phyloP scores from a whole-genome alignment of 2,888 invertebrate species.

The Drosophila multiciliata region DNA sequence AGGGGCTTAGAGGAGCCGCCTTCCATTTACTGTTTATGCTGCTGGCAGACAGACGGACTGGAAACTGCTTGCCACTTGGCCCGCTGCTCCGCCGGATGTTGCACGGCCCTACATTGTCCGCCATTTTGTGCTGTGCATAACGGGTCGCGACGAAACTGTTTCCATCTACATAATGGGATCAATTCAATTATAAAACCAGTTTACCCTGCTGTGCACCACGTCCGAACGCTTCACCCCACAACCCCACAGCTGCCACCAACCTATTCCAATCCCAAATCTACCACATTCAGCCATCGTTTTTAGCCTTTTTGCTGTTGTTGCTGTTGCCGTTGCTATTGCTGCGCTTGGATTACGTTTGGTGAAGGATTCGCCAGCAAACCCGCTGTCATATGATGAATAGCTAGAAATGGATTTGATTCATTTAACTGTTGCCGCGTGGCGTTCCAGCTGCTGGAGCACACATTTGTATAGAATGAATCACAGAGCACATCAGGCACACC shows the following conservation, averaged over 20 bases:
- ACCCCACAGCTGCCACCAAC: slow-evolving; percentile 22
- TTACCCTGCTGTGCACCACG: slow-evolving; percentile 45
- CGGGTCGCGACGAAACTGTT: slow-evolving; percentile 51
- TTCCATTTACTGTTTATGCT: slow-evolving; percentile 68
- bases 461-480: slow-evolving; percentile 55
- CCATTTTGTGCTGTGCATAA: slow-evolving; percentile 59
- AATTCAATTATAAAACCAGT: slow-evolving; percentile 78
- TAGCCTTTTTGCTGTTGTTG: slow-evolving; percentile 11
- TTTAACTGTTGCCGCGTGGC: slow-evolving; percentile 63
- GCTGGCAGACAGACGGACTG: slow-evolving; percentile 23
- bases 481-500: slow-evolving; percentile 7
- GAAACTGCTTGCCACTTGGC: slow-evolving; percentile 35
- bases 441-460: slow-evolving; percentile 21
- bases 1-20: slow-evolving; percentile 30
- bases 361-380: slow-evolving; percentile 16
- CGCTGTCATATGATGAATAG: slow-evolving; percentile 76
- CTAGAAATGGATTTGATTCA: slow-evolving; percentile 75
- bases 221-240: slow-evolving; percentile 26
- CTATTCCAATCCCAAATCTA: slow-evolving; percentile 50
- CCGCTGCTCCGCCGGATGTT: slow-evolving; percentile 56
- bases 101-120: slow-evolving; percentile 52
- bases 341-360: slow-evolving; percentile 34
- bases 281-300: slow-evolving; percentile 44
- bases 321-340: slow-evolving; percentile 17
- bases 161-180: slow-evolving; percentile 77